These are phyloP conservation scores for Drosophila kuntzei DNA, from an alignment of 2,888 invertebrate species.

Conservation along the genomic window DNA sequence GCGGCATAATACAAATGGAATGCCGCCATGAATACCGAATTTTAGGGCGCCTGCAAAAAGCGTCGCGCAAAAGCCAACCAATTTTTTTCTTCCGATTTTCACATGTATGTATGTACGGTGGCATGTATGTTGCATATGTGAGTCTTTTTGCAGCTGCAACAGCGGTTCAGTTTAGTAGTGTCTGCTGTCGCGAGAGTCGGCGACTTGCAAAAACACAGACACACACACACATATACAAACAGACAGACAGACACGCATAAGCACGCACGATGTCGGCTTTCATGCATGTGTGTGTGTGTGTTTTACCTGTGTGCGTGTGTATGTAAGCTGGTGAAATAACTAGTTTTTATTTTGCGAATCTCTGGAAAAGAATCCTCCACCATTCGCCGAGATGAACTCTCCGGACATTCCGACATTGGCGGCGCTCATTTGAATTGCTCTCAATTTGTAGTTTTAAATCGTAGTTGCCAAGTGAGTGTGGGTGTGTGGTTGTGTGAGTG, in stretches of 20 bases:
- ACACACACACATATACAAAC: constrained; percentile 12
- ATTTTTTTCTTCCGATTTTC: constrained; percentile 6
- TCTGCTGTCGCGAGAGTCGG: constrained; percentile 29
- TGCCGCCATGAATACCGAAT: constrained; percentile 29
- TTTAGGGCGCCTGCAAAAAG: constrained; percentile 25
- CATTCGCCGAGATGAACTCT: constrained; percentile 36
- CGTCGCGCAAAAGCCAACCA: constrained; percentile 21
- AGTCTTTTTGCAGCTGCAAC: constrained; percentile 47
- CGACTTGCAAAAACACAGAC: constrained; percentile 22
- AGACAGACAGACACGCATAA: constrained; percentile 13
- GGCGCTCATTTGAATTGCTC: constrained; percentile 62
- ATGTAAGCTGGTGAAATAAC: constrained; percentile 51
- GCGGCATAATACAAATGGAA: constrained; percentile 26
- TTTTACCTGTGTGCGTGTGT: constrained; percentile 18
- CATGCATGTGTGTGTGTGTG: not conserved
- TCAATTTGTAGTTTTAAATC: constrained; percentile 51
- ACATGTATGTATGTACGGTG: constrained; percentile 5
- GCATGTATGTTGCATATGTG: constrained; percentile 12
- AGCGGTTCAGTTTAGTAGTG: constrained; percentile 19
- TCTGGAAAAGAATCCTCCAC: constrained; percentile 56
- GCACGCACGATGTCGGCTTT: constrained; percentile 12
- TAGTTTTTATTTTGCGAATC: constrained; percentile 50
- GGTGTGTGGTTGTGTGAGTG: not conserved
- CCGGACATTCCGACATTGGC: constrained; percentile 7
- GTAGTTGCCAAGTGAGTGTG: constrained; percentile 35